These are phyloP conservation scores for Vespertilio murinus DNA, from an alignment of 2,797 vertebrate species.

Conservation along the genomic window DNA sequence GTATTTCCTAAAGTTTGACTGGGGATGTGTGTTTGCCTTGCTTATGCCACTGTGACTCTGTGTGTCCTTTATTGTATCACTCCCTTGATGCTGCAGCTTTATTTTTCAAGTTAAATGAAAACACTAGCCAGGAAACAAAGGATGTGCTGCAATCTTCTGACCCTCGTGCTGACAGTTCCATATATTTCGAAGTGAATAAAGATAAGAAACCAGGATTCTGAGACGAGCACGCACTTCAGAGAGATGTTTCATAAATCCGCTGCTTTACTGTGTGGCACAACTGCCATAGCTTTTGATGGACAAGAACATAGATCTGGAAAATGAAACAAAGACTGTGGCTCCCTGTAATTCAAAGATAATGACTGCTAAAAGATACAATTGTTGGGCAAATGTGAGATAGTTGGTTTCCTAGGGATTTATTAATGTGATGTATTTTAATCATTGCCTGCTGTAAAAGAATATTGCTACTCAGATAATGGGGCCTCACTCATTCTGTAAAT, in stretches of 20 bases:
- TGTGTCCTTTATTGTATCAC: constrained; percentile 80
- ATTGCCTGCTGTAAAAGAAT: constrained; percentile 58
- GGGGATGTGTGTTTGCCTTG: constrained; percentile 69
- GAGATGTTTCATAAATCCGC: constrained; percentile 81
- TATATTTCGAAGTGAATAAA: constrained; percentile 84
- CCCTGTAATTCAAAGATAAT: constrained; percentile 78
- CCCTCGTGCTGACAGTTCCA: constrained; percentile 81
- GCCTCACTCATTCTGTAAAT: constrained; percentile 67
- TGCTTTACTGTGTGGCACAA: constrained; percentile 62
- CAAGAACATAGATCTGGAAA: constrained; percentile 83
- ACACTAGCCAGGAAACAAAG: constrained; percentile 76
- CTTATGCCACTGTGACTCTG: constrained; percentile 74
- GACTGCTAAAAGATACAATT: constrained; percentile 79
- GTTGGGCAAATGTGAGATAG: constrained; percentile 80
- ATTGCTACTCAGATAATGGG: constrained; percentile 45
- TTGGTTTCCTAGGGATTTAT: constrained; percentile 86
- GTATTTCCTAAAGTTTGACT: constrained; percentile 44
- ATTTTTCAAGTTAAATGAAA: constrained; percentile 84
- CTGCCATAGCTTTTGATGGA: constrained; percentile 78
- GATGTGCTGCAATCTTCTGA: constrained; percentile 79
- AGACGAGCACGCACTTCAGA: constrained; percentile 80
- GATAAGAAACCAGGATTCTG: constrained; percentile 82
- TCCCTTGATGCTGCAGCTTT: constrained; percentile 74
- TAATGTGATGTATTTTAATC: constrained; percentile 84
- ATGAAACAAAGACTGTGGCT: constrained; percentile 79